Percentiles rank a stretch among this genome's conserved stretches.
phyloP scores from a whole-genome alignment of 2,113 vertebrate species.

The Romanogobio albipinnatus region DNA sequence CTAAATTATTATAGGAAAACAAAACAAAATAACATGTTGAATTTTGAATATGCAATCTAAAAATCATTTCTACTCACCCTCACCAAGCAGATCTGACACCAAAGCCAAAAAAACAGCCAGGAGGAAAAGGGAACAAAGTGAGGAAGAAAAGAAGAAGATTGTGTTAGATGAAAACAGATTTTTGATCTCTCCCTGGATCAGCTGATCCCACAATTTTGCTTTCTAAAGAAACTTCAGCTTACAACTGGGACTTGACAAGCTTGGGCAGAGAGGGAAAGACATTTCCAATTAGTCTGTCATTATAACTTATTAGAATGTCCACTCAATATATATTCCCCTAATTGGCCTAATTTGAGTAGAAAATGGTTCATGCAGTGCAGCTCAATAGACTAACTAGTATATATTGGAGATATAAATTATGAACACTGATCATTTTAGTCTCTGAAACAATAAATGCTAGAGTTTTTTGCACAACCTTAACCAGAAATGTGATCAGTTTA shows the following conservation, averaged over 20 bases:
- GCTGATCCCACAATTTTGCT: neutral
- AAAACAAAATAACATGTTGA: too few species aligned
- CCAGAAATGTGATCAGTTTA: neutral
- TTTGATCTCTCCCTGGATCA: neutral
- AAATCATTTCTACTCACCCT: slow-evolving; percentile 66
- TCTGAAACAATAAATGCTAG: neutral
- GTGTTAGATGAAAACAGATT: slow-evolving; percentile 17
- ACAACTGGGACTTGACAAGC: neutral
- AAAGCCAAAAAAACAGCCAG: slow-evolving; percentile 37
- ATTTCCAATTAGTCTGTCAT: slow-evolving; percentile 22
- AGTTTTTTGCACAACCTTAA: neutral
- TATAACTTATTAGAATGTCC: neutral
- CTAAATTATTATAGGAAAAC: too few species aligned
- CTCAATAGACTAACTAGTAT: neutral
- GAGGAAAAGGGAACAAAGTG: neutral
- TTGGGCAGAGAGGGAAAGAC: neutral
- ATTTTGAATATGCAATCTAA: neutral
- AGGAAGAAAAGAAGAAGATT: neutral
- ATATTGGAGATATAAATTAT: neutral
- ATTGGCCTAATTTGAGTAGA: neutral
- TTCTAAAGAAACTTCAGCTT: neutral
- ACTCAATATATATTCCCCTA: neutral
- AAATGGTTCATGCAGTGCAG: neutral
- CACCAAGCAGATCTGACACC: slow-evolving; percentile 73
- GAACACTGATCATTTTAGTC: neutral